Conservation (phyloP, 64 coral and sea anemone genomes). For the Trachythela sp. region DNA sequence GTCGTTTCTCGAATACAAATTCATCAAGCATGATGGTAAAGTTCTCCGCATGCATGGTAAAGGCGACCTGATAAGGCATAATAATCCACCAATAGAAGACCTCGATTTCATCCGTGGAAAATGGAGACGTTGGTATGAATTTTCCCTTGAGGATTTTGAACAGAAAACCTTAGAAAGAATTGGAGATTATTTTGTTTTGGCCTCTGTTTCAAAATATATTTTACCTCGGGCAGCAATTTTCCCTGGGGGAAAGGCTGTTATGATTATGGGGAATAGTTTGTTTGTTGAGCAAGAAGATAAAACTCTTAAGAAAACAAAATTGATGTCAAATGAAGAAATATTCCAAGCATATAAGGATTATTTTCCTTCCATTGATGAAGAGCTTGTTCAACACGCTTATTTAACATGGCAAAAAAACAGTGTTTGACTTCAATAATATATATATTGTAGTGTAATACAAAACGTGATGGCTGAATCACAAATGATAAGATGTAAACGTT, state of each 20-base stretch:
- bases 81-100: background rate
- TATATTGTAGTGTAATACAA: no score
- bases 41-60: background rate
- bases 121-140: background rate
- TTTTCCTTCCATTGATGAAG: background rate
- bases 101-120: background rate
- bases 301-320: background rate
- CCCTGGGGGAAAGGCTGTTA: background rate
- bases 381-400: background rate
- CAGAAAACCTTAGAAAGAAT: no score
- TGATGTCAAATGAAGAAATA: background rate
- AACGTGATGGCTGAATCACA: no score
- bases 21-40: background rate
- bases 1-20: conserved; percentile 12
- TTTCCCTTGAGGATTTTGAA: background rate
- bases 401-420: background rate
- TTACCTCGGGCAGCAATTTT: background rate
- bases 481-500: no score
- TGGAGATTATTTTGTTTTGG: no score
- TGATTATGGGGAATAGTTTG: background rate
- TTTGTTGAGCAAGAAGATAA: background rate
- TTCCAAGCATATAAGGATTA: background rate
- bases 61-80: background rate
- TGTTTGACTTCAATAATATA: no score
- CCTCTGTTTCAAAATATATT: no score